A percentile compares a stretch with the other conserved stretches of the same genome.
Evolutionary conservation across 30 jellyfish, hydroid and myxozoan genomes (phyloP).

Genomic region (Aurelia aurita complex sp. Pacific): DNA sequence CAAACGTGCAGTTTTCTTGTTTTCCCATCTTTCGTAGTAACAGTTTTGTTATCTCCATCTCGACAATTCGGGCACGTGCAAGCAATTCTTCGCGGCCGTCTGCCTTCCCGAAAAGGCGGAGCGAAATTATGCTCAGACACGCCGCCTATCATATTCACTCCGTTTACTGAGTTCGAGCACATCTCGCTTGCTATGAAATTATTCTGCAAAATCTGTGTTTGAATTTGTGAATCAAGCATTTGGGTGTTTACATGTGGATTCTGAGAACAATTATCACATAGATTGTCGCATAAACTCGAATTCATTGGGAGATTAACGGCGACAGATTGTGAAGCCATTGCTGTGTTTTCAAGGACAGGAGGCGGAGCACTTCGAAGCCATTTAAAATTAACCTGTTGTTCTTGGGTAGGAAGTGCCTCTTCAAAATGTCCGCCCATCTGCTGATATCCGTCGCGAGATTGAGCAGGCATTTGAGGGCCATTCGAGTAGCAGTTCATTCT

Average conservation of each 20-base stretch:
- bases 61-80: conserved; percentile 99
- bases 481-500: conserved; percentile 60
- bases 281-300: conserved; percentile 66
- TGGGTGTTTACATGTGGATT: conserved; percentile 63
- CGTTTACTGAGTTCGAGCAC: conserved; percentile 50
- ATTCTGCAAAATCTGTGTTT: conserved; percentile 50
- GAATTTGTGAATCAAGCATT: conserved; percentile 61
- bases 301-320: conserved; percentile 84
- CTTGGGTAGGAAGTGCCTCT: conserved; percentile 84
- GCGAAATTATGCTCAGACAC: conserved; percentile 68
- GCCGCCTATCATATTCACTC: conserved; percentile 58
- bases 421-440: conserved; percentile 84
- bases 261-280: conserved; percentile 72
- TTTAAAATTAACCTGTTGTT: conserved; percentile 79
- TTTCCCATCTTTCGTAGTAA: conserved; percentile 95
- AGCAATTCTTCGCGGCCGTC: conserved; percentile 99
- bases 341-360: conserved; percentile 79
- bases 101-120: conserved; percentile 84
- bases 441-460: conserved; percentile 71
- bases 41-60: conserved; percentile 98
- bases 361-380: conserved; percentile 91
- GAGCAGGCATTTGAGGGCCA: conserved; percentile 61
- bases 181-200: conserved; percentile 59
- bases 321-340: conserved; percentile 82
- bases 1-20: conserved; percentile 93